Evolutionary conservation across 35 echinoderm and acorn worm genomes (phyloP).

Genomic region (Ptychodera flava): DNA sequence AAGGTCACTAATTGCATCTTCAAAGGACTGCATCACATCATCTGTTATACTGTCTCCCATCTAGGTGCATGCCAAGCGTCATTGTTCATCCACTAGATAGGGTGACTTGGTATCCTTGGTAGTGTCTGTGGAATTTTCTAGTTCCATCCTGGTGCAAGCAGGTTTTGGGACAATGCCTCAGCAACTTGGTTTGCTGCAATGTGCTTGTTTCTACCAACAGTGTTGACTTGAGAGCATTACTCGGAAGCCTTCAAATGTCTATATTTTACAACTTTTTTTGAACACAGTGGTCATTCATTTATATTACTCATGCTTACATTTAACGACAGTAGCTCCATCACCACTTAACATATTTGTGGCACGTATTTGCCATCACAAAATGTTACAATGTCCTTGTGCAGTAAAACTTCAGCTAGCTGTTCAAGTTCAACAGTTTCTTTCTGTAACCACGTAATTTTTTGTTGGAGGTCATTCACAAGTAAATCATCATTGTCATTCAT

Average conservation of each 20-base stretch:
- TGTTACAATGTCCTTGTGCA: not conserved
- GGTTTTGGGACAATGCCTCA: slow-evolving; percentile 10
- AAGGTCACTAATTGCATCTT: not conserved
- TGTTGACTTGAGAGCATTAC: slow-evolving; percentile 4
- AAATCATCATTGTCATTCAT: not conserved
- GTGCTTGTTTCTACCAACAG: slow-evolving; percentile 21
- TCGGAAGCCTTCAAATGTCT: slow-evolving; percentile 16
- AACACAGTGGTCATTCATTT: slow-evolving; percentile 2
- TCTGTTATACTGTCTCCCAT: slow-evolving; percentile 28
- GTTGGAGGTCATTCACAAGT: not conserved
- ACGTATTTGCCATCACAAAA: slow-evolving; percentile 20
- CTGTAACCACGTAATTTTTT: not conserved
- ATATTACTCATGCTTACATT: slow-evolving; percentile 34
- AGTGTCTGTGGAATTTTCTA: slow-evolving; percentile 47
- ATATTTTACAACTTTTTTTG: slow-evolving; percentile 20
- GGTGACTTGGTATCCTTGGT: too few species aligned
- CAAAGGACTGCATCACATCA: slow-evolving; percentile 14
- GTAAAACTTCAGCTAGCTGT: not conserved
- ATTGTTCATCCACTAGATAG: slow-evolving; percentile 27
- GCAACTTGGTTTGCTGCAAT: slow-evolving; percentile 49
- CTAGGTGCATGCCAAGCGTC: slow-evolving; percentile 7
- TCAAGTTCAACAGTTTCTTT: slow-evolving; percentile 15
- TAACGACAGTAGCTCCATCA: slow-evolving; percentile 30
- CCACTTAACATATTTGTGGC: slow-evolving; percentile 5
- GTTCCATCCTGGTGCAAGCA: slow-evolving; percentile 55